Evolutionary conservation across 2,113 vertebrate species (phyloP), one percentile per base, ranked within the genome.

Genomic region (Dicaeum eximium): DNA sequence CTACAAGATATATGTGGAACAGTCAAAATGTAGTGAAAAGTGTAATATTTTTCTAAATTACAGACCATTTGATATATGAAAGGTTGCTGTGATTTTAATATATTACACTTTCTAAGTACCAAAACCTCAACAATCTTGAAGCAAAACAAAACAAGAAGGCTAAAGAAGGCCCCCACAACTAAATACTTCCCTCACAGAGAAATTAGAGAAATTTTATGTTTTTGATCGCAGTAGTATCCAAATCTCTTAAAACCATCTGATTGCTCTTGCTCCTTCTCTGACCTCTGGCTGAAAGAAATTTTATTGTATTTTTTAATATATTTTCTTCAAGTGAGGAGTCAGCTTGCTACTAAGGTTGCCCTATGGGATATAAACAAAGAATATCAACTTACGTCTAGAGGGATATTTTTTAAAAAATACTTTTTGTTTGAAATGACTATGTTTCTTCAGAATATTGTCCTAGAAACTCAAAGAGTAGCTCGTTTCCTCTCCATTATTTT

Each of bases 401-500:
- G 18, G 71, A 62, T 77, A 42, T 38, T 90, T 92, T 88, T 48
- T n/a, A 33, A 83, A 87, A 82, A 80, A 51, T 24, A 47, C 50
- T 81, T 92, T 95, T 95, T 95, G 66, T 93, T 95, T 90, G 60
- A 56, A 93, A 88, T 82, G 19, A 83, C 54, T 78, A 33, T 5
- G 6, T 88, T 96, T 83, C 88, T 90, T 90, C 74, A 90, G 60
- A 96, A 92, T 67, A 94, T 51, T 81, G 71, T 93, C 60, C 75
- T 70, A 95, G 85, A 95, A 95, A 82, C 56, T 95, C 67, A 85
- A 93, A 93, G 88, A 88, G 75, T 38, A 88, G 51, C 47, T 94
- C 1, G 90, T 80, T 97, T 96, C 93, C 93, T 88, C 51, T 88
- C 80, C 44, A 51, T 67, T 96, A 94, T 94, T 97, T 95, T 93